phyloP scores from a whole-genome alignment of 1,140 invertebrate species.

The Plectrocnemia conspersa region DNA sequence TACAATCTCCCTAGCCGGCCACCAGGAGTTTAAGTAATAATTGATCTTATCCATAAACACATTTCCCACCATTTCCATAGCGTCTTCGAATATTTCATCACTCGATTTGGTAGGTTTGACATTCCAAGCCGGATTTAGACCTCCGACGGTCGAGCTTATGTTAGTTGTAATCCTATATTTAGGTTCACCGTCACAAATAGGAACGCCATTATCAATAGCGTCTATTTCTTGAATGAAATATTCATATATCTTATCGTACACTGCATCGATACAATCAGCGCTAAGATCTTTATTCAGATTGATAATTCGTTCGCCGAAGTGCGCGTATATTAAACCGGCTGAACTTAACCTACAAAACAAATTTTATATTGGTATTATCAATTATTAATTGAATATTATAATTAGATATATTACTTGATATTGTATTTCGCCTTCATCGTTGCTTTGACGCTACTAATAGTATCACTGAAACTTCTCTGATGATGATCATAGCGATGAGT shows the following conservation, averaged over 20 bases:
- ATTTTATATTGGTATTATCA: constrained; percentile 36
- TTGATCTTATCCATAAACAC: constrained; percentile 78
- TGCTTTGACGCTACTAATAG: constrained; percentile 53
- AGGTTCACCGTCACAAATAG: constrained; percentile 69
- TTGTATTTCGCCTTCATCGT: constrained; percentile 50
- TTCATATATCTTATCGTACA: constrained; percentile 86
- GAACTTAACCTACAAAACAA: constrained; percentile 77
- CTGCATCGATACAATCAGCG: constrained; percentile 50
- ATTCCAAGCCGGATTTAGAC: constrained; percentile 89
- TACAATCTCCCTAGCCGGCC: constrained; percentile 75
- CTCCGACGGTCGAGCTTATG: constrained; percentile 68
- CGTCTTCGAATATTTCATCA: constrained; percentile 64
- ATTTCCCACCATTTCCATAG: constrained; percentile 70
- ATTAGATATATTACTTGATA: constrained; percentile 44
- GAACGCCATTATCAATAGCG: constrained; percentile 93
- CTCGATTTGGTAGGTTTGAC: constrained; percentile 42
- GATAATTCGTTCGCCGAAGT: constrained; percentile 84
- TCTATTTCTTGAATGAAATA: constrained; percentile 92
- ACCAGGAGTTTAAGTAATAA: constrained; percentile 70
- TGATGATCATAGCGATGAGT: constrained; percentile 91
- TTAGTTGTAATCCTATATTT: constrained; percentile 77
- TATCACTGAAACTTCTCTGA: constrained; percentile 68
- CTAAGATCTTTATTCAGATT: constrained; percentile 45
- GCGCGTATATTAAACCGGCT: constrained; percentile 89
- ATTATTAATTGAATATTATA: constrained; percentile 18